These are phyloP conservation scores for Chrysopa pallens DNA, from an alignment of 1,140 invertebrate species.

Conservation along the genomic window DNA sequence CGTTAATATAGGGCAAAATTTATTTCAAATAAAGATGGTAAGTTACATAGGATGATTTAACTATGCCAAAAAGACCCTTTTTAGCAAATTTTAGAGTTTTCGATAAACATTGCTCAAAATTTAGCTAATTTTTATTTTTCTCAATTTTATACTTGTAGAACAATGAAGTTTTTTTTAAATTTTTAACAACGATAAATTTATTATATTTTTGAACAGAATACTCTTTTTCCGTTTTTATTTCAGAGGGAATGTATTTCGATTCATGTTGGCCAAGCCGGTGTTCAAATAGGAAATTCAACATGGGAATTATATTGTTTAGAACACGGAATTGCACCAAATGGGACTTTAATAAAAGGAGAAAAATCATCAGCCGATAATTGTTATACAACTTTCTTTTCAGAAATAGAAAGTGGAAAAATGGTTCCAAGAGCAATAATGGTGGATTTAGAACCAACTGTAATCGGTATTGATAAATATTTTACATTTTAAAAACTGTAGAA, in stretches of 20 bases:
- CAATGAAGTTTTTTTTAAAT: too few species aligned
- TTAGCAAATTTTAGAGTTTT: too few species aligned
- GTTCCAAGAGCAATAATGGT: constrained; percentile 62
- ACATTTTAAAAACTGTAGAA: background rate
- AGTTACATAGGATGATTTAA: too few species aligned
- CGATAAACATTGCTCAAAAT: too few species aligned
- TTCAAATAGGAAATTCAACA: constrained; percentile 68
- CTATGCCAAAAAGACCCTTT: too few species aligned
- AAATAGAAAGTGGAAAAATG: constrained; percentile 47
- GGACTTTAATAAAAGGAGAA: constrained; percentile 30
- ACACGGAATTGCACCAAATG: constrained; percentile 61
- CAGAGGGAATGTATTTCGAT: constrained; percentile 54
- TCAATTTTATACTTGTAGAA: too few species aligned
- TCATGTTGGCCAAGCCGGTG: constrained; percentile 71
- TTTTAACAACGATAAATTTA: too few species aligned
- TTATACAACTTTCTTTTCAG: constrained; percentile 35
- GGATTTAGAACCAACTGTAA: constrained; percentile 59
- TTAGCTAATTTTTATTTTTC: too few species aligned
- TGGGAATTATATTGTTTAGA: constrained; percentile 74
- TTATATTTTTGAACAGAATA: too few species aligned
- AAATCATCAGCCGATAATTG: constrained; percentile 24
- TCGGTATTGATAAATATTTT: constrained; percentile 23
- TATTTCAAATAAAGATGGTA: too few species aligned
- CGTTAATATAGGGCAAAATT: too few species aligned
- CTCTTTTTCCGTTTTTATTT: background rate